phyloP scores from a whole-genome alignment of 2,113 vertebrate genomes.

The Urocynchramus pylzowi region DNA sequence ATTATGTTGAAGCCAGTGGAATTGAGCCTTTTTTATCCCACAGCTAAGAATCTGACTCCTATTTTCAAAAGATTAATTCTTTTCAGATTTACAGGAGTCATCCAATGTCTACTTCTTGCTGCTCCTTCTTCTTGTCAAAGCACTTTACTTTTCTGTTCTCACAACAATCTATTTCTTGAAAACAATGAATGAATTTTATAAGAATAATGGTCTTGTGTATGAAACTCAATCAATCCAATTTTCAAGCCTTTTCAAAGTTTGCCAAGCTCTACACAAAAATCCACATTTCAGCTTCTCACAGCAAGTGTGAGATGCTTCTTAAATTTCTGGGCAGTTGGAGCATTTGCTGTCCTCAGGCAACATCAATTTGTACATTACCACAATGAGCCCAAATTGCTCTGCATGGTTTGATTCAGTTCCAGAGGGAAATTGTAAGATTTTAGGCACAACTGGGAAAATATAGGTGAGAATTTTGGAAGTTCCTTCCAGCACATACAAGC shows the following conservation, averaged over 20 bases:
- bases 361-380: constrained; percentile 37
- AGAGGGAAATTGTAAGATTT: constrained; percentile 45
- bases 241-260: constrained; percentile 32
- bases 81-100: constrained; percentile 22
- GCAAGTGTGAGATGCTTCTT: background rate
- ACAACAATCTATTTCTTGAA: background rate
- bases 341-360: constrained; percentile 46
- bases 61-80: constrained; percentile 27
- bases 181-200: background rate
- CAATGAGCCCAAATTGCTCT: constrained; percentile 21
- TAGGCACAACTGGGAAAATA: constrained; percentile 25
- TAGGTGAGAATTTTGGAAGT: constrained; percentile 17
- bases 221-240: constrained; percentile 32
- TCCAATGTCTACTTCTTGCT: constrained; percentile 15
- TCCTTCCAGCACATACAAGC: background rate
- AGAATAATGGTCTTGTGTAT: background rate
- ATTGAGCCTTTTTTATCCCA: constrained; percentile 8
- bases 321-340: constrained; percentile 17
- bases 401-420: constrained; percentile 27
- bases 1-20: background rate
- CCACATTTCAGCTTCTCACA: constrained; percentile 18
- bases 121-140: constrained; percentile 32
- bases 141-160: background rate
- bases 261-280: background rate
- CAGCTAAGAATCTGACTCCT: constrained; percentile 16